phyloP scores from a whole-genome alignment of 2,797 vertebrate species.

The Lithobates pipiens region DNA sequence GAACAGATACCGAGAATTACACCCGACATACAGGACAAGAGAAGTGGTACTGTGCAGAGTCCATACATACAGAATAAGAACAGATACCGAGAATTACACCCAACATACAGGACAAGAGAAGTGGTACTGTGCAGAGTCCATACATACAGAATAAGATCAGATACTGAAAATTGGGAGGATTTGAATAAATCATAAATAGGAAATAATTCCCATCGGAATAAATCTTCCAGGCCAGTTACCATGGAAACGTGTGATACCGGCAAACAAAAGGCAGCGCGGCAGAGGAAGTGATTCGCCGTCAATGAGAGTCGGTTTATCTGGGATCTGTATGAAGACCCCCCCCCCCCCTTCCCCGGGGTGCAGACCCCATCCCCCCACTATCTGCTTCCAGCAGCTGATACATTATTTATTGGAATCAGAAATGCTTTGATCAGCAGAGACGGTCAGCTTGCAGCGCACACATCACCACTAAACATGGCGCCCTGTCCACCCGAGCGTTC shows the following conservation, averaged over 20 bases:
- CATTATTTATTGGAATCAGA: slow-evolving; percentile 16
- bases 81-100: not conserved
- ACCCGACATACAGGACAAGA: no score
- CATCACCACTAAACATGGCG: not conserved
- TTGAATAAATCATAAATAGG: not conserved
- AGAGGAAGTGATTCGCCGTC: no score
- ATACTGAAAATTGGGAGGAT: not conserved
- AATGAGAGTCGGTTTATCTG: no score
- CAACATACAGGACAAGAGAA: not conserved
- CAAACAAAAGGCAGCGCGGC: no score
- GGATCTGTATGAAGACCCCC: no score
- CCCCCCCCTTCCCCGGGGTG: no score
- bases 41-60: no score
- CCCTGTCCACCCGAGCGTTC: no score
- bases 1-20: no score
- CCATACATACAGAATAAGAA: no score
- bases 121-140: not conserved
- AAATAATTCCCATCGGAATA: not conserved
- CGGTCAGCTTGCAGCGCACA: not conserved
- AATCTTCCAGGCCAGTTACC: not conserved
- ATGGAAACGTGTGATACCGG: not conserved
- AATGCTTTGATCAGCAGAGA: not conserved
- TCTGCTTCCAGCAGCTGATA: slow-evolving; percentile 12
- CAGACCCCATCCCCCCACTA: no score
- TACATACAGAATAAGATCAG: not conserved